Evolutionary conservation across 2,797 vertebrate species (phyloP).

Genomic region (Cirrhinus mrigala): DNA sequence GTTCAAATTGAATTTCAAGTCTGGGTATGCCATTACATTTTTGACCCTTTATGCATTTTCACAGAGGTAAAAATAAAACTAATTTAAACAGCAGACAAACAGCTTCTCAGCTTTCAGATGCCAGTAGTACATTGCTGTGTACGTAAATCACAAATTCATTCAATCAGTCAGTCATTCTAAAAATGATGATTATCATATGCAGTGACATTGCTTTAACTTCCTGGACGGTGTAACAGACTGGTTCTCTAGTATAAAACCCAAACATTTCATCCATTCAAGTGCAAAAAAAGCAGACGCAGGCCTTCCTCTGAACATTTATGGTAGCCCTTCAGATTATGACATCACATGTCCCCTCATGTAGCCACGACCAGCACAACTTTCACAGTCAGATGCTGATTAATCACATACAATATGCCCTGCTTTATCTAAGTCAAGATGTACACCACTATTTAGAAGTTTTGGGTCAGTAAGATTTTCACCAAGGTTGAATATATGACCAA

Average conservation of each 20-base stretch:
- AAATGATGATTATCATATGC: conserved; percentile 43
- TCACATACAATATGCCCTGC: conserved; percentile 32
- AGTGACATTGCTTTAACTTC: conserved; percentile 27
- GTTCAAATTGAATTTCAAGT: conserved; percentile 81
- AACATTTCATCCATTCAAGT: conserved; percentile 19
- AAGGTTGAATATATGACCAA: not conserved
- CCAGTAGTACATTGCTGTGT: conserved; percentile 45
- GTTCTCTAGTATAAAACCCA: conserved; percentile 22
- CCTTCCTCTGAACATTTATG: not conserved
- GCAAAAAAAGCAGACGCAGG: conserved; percentile 18
- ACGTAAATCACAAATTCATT: conserved; percentile 33
- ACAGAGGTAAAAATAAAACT: conserved; percentile 69
- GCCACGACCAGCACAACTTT: conserved; percentile 21
- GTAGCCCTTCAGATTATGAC: conserved; percentile 27
- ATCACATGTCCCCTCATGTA: conserved; percentile 22
- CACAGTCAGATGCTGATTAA: conserved; percentile 44
- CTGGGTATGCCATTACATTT: conserved; percentile 66
- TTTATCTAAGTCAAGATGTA: conserved; percentile 38
- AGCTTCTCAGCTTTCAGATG: conserved; percentile 54
- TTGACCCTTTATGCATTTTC: conserved; percentile 62
- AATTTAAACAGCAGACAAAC: conserved; percentile 52
- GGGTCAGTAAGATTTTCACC: not conserved
- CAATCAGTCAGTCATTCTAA: conserved; percentile 27
- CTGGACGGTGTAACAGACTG: not conserved
- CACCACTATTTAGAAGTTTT: not conserved